Conservation (phyloP, 2,797 vertebrate genomes). For the Coregonus suidteri region DNA sequence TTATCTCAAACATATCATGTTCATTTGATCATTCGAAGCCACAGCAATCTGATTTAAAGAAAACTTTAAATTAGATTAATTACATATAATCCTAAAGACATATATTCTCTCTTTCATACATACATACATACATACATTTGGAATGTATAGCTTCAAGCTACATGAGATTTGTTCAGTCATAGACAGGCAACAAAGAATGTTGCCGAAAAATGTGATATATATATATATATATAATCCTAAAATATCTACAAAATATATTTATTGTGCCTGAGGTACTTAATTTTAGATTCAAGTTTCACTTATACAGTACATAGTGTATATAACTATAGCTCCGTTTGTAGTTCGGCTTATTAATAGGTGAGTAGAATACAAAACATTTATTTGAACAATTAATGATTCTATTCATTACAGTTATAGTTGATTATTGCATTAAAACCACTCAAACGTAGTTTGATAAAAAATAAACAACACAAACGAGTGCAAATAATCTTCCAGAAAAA, state of each 20-base stretch:
- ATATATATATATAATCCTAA: slow-evolving; percentile 25
- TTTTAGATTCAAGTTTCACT: slow-evolving; percentile 7
- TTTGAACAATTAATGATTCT: slow-evolving; percentile 11
- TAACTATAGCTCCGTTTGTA: slow-evolving; percentile 23
- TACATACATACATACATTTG: slow-evolving; percentile 20
- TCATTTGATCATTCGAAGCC: slow-evolving; percentile 11
- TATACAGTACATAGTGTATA: slow-evolving; percentile 12
- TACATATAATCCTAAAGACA: not conserved
- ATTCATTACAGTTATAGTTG: slow-evolving; percentile 2
- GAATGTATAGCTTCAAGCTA: slow-evolving; percentile 16
- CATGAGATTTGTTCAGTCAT: slow-evolving; percentile 5
- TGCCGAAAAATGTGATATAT: slow-evolving; percentile 24
- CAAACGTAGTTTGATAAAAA: not conserved
- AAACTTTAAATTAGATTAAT: slow-evolving; percentile 26
- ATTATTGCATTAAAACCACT: slow-evolving; percentile 5
- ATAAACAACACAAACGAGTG: not conserved
- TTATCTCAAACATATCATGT: slow-evolving; percentile 8
- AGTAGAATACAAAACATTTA: slow-evolving; percentile 17
- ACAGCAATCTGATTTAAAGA: slow-evolving; percentile 23
- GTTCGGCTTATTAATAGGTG: not conserved
- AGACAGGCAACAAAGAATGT: slow-evolving; percentile 25
- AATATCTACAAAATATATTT: slow-evolving; percentile 22
- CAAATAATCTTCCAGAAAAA: not conserved
- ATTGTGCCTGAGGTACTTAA: slow-evolving; percentile 19
- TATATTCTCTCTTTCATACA: too few species aligned